Evolutionary conservation across 2,888 invertebrate species (phyloP).

Genomic region (Drosophila quasianomalipes): DNA sequence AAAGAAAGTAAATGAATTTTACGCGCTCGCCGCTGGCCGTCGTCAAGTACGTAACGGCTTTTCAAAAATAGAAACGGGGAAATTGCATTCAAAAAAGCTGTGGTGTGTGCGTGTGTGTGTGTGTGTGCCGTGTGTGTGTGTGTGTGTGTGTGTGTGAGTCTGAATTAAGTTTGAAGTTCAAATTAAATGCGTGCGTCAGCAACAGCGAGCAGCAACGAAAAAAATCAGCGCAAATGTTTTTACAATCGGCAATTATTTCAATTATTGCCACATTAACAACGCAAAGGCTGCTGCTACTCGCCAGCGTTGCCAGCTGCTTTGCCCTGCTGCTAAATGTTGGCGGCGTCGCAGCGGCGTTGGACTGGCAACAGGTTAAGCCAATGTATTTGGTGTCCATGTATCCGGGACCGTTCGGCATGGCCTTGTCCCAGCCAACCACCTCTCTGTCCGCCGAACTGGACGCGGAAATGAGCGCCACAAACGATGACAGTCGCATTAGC

Average conservation of each 20-base stretch:
- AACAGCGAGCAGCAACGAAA: constrained; percentile 35
- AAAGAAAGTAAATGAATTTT: constrained; percentile 40
- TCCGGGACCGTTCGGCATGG: constrained; percentile 63
- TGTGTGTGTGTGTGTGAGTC: constrained; percentile 33
- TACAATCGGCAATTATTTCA: constrained; percentile 61
- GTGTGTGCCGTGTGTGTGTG: constrained; percentile 11
- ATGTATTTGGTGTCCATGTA: constrained; percentile 84
- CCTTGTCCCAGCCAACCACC: constrained; percentile 38
- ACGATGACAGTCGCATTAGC: constrained; percentile 52
- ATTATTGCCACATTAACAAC: constrained; percentile 55
- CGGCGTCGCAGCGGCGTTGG: constrained; percentile 63
- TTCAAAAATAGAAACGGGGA: constrained; percentile 52
- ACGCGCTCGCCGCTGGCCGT: constrained; percentile 22
- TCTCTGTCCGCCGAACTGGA: constrained; percentile 65
- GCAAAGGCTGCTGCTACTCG: constrained; percentile 34
- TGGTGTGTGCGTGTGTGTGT: constrained; percentile 22
- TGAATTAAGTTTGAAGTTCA: constrained; percentile 53
- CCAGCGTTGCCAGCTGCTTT: constrained; percentile 25
- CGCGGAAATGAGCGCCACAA: constrained; percentile 70
- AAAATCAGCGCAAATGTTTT: constrained; percentile 73
- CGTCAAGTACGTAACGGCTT: constrained; percentile 57
- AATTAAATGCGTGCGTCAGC: constrained; percentile 70
- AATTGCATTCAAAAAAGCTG: constrained; percentile 18
- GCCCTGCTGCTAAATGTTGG: constrained; percentile 47
- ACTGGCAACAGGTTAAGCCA: constrained; percentile 84